Evolutionary conservation across 92 coral and sea anemone species (phyloP), one percentile per base, ranked within the genome.

Genomic region (Phenganax subtilis): DNA sequence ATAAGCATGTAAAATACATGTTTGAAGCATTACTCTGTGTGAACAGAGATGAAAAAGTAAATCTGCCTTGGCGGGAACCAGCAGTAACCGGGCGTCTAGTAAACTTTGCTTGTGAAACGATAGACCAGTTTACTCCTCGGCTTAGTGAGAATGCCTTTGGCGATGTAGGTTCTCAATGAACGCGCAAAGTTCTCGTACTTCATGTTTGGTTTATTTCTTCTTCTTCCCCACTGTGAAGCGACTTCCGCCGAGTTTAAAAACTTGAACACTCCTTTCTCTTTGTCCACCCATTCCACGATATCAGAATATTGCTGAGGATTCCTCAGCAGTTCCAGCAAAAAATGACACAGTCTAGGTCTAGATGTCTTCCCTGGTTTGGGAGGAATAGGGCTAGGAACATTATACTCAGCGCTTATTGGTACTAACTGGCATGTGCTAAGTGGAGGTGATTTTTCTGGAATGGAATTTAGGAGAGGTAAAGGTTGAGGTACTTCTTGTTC

Each of bases 111-210:
- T 2, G 91, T 90, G 65, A 96, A 96, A 44, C 90, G 87, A 73
- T 96, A 96, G 5, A 96, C 99, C 28, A 96, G 86, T 76, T 92
- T 96, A 89, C 99, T 96, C 6, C 99, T 86, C 3, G 99, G 99
- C 63, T 96, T 96, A 0, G 91, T 83, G 6, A 96, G 87, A 74
- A 96, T 96, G 31, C 99, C 99, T 72, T 96, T 96, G 52, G 99
- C 99, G 72, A 96, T 96, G 84, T 96, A 96, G 53, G 97, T 96
- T 16, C 99, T 96, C 53, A 96, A 72, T 1, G 99, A 96, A 25
- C 99, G 92, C 0, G 99, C 99, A 85, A 96, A 96, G 90, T 96
- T 96, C 93, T 96, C 99, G 65, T 96, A 96, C 85, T 96, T 96
- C 99, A 96, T 96, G 54, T 81, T 86, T 0, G 99, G 99, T 82